Percentiles rank a stretch among this genome's conserved stretches.
Evolutionary conservation across 1,140 invertebrate species (phyloP).

Genomic region (Scaptomyza pallida): DNA sequence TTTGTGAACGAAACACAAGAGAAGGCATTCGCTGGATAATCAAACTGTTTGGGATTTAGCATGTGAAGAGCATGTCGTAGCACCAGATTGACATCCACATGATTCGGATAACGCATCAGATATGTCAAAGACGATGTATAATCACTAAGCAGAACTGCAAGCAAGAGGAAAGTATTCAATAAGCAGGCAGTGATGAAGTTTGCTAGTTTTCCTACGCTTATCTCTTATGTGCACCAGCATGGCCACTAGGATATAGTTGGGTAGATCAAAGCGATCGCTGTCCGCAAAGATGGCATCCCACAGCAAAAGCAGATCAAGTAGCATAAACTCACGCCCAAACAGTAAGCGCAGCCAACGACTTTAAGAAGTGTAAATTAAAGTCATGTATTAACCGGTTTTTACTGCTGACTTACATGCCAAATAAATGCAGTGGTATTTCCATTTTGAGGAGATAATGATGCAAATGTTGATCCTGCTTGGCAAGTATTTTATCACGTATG

Average conservation of each 20-base stretch:
- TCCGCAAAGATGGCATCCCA: slow-evolving; percentile 93
- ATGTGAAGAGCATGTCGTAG: slow-evolving; percentile 88
- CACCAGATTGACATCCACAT: slow-evolving; percentile 87
- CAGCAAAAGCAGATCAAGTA: slow-evolving; percentile 89
- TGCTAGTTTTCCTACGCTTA: slow-evolving; percentile 86
- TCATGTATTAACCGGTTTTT: not conserved
- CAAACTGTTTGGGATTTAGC: slow-evolving; percentile 85
- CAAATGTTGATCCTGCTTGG: slow-evolving; percentile 87
- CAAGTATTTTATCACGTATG: slow-evolving; percentile 88
- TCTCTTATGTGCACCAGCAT: slow-evolving; percentile 90
- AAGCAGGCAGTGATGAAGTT: not conserved
- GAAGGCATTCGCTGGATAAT: slow-evolving; percentile 75
- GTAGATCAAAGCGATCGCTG: slow-evolving; percentile 88
- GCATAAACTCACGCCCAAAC: slow-evolving; percentile 92
- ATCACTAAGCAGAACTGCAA: slow-evolving; percentile 87
- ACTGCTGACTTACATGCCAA: slow-evolving; percentile 89
- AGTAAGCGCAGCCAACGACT: slow-evolving; percentile 92
- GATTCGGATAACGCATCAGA: slow-evolving; percentile 88
- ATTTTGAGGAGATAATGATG: slow-evolving; percentile 88
- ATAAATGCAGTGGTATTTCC: slow-evolving; percentile 91
- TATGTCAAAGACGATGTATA: slow-evolving; percentile 87
- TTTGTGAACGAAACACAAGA: slow-evolving; percentile 63
- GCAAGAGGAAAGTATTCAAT: not conserved
- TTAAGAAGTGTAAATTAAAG: slow-evolving; percentile 44
- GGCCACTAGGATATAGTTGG: slow-evolving; percentile 91